Base-by-base conservation (phyloP, 23 tunicate species). In the Clavelina lepadiformis region DNA sequence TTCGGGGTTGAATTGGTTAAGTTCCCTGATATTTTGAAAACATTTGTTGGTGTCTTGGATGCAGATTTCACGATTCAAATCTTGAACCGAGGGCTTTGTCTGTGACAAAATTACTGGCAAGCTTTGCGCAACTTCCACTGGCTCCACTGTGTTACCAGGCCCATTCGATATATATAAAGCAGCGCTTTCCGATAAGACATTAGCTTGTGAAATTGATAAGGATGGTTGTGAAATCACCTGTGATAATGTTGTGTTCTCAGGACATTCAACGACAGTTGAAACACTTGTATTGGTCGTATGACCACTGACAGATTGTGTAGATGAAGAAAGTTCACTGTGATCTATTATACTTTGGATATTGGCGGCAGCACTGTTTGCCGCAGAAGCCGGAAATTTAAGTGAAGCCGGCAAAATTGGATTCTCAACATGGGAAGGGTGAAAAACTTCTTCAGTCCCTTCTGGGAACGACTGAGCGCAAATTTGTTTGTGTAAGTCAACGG, bases 401-500 rank as follows among this genome's bases (percentile, higher is more conserved):
- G n/a, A n/a, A n/a, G n/a, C 33, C 11, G 76, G 68, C 31, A 46
- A 69, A 13, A 58, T 45, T 28, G 33, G 6, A 35, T 19, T 4
- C 20, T n/a, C n/a, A n/a, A 11, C 18, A 44, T 11, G 15, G 18
- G 50, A 44, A 44, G 13, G 15, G 50, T 44, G 15, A 18, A 13
- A 11, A 11, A 13, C 15, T 18, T 13, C 50, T 13, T 44, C 18
- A 11, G 50, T 11, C 15, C 15, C 50, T 56, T 52, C 2, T 46
- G 23, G 91, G 5, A 81, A 55, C 74, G 74, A 24, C 3, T 74
- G 74, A 18, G 81, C 75, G 6, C 75, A 51, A 28, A 82, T 46
- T 28, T 82, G 75, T 53, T 82, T 82, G 75, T 82, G 81, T 28
- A 82, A 46, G 35, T 82, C 91, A 2, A 25, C 51, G 7, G 72